Conservation (phyloP, 2,113 vertebrate genomes). For the Asarcornis scutulata region DNA sequence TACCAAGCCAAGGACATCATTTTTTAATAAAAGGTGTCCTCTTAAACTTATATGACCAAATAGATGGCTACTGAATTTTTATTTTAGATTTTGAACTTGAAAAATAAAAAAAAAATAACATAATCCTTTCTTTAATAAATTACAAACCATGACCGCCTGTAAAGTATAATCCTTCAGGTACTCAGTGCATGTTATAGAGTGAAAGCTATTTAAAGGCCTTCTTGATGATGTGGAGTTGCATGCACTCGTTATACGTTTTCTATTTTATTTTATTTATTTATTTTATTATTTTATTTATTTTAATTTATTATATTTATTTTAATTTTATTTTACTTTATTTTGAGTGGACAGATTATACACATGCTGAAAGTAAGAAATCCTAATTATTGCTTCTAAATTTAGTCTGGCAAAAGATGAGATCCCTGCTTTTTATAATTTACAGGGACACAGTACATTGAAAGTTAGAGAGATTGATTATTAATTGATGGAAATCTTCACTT, state of each 20-base stretch:
- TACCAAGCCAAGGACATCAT: background rate
- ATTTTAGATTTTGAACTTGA: conserved; percentile 1
- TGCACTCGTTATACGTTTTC: background rate
- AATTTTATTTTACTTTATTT: background rate
- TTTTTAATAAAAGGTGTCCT: background rate
- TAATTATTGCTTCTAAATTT: background rate
- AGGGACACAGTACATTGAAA: background rate
- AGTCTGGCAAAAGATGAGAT: background rate
- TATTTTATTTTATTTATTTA: background rate
- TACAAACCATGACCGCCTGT: background rate
- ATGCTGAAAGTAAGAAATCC: background rate
- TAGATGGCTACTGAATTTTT: background rate
- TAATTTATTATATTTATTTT: background rate
- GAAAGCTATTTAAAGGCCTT: background rate
- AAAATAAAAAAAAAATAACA: background rate
- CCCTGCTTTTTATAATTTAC: background rate
- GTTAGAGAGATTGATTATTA: background rate
- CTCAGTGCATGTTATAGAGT: background rate
- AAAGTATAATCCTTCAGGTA: background rate
- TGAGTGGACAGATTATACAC: background rate
- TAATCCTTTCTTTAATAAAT: background rate
- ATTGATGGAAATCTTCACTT: background rate
- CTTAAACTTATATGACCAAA: background rate
- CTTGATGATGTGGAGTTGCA: background rate
- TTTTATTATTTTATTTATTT: background rate